Evolutionary conservation across 2,797 vertebrate genomes (phyloP).

Genomic region (Chlorospingus semifuscus): DNA sequence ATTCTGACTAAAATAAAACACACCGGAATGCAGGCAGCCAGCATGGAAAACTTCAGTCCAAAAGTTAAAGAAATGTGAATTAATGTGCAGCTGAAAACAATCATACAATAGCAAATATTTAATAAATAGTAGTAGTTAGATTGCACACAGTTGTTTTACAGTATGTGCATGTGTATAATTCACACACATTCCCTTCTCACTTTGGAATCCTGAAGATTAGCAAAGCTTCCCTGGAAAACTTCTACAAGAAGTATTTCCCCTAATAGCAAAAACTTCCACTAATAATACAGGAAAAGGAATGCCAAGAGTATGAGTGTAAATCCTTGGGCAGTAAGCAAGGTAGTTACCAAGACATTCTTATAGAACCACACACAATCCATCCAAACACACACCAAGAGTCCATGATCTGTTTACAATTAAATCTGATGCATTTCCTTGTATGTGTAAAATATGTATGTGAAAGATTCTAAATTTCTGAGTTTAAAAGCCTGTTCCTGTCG

Average conservation of each 20-base stretch:
- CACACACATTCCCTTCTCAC: not conserved
- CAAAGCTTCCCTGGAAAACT: not conserved
- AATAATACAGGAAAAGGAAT: not conserved
- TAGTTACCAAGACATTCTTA: not conserved
- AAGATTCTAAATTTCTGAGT: not conserved
- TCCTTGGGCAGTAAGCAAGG: not conserved
- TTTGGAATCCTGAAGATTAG: not conserved
- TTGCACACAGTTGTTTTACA: not conserved
- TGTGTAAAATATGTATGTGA: not conserved
- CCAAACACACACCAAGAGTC: not conserved
- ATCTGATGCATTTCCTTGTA: not conserved
- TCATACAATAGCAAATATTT: not conserved
- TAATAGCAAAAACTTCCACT: not conserved
- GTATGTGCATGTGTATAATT: not conserved
- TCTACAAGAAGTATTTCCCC: not conserved
- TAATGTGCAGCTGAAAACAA: slow-evolving; percentile 28
- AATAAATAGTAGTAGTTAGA: not conserved
- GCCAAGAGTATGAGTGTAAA: not conserved
- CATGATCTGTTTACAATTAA: not conserved
- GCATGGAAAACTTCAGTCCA: not conserved
- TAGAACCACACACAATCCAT: not conserved
- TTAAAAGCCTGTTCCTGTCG: slow-evolving; percentile 3
- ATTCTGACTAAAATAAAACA: not conserved
- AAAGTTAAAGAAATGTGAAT: not conserved
- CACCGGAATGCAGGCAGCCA: not conserved